phyloP scores from a whole-genome alignment of 2,888 invertebrate species.

The Lasioglossum vierecki region DNA sequence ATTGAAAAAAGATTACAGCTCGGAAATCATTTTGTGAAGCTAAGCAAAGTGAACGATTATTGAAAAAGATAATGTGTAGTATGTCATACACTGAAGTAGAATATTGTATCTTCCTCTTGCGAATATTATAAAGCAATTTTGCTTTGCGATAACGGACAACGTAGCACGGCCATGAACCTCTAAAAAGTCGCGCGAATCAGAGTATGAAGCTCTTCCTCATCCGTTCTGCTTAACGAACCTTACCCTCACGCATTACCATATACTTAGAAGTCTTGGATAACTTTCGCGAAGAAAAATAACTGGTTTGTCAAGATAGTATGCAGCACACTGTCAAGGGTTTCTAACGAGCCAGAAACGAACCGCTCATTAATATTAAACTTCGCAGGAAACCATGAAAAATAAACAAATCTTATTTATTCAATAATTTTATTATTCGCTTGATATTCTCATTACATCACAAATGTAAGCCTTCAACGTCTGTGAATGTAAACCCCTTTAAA shows the following conservation, averaged over 20 bases:
- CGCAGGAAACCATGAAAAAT: not conserved
- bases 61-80: not conserved
- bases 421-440: not conserved
- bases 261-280: not conserved
- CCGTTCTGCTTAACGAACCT: not conserved
- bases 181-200: conserved; percentile 7
- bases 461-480: not conserved
- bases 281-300: conserved; percentile 7
- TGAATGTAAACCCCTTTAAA: not conserved
- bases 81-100: not conserved
- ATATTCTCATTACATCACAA: not conserved
- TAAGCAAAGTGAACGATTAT: not conserved
- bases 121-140: not conserved
- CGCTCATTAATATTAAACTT: not conserved
- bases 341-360: not conserved
- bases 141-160: conserved; percentile 2
- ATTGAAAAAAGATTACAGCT: no score
- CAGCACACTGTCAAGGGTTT: not conserved
- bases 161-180: not conserved
- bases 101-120: not conserved
- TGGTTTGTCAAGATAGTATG: not conserved
- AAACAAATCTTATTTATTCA: not conserved
- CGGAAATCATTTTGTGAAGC: not conserved
- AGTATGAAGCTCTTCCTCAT: conserved; percentile 6
- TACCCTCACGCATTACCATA: not conserved